Base-by-base conservation (phyloP, 2,113 vertebrate species). In the Vulpes ferrilata region DNA sequence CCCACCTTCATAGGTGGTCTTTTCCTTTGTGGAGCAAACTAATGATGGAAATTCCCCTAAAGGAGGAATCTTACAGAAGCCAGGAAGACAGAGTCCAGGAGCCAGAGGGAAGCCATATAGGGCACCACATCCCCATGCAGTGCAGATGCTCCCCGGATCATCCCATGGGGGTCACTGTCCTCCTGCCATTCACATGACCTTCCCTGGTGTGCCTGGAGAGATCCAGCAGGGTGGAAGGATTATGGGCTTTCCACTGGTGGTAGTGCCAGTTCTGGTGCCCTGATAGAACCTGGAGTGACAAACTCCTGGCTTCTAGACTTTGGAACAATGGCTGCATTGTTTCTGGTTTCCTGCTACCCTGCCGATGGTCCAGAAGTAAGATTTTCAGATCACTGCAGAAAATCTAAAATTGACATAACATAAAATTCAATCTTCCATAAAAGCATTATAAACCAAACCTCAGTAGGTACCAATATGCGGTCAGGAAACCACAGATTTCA, bases 261-360 rank as follows among this genome's bases (percentile, higher is more conserved):
- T 22, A n/a, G 32, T 51, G 22, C 7, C 11, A 23, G 7, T 23
- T 1, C 5, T 5, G 2, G 15, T 0, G 0, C 0, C 2, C 22
- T 11, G 10, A 1, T 87, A 62, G 5, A 32, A 43, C 19, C 59
- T 48, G 17, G 7, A 30, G 12, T 43, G 7, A 7, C 11, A 23
- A 48, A 71, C 30, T 27, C 15, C 11, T 20, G 35, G 16, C 3
- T 1, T 55, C 48, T 55, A 17, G 38, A 10, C 9, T 85, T 51
- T 2, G 0, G 51, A 60, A 20, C 35, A 32, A 73, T 8, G 27
- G 20, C 19, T 3, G 25, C 6, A 3, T 48, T 0, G 43, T 69
- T 19, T 64, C 32, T 32, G 48, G 20, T 13, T 83, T 65, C 93
- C 43, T 5, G 2, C 15, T 20, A 22, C 43, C 8, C 51, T 95